These are phyloP conservation scores for Drosophila subpulchrella DNA, from an alignment of 1,140 invertebrate genomes.

Conservation along the genomic window DNA sequence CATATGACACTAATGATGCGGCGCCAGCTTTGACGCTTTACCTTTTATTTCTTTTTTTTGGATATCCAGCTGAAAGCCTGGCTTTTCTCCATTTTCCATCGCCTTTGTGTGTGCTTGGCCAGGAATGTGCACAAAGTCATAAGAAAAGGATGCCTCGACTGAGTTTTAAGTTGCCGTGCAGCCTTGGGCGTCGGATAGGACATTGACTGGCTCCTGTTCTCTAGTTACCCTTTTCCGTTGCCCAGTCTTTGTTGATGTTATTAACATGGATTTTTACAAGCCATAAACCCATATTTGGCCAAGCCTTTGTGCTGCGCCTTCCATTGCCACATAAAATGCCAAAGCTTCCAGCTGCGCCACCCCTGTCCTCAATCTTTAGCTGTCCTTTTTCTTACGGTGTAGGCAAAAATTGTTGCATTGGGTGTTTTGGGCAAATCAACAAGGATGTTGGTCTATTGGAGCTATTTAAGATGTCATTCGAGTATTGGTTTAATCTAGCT, in stretches of 20 bases:
- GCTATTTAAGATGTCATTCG: no score
- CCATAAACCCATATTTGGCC: constrained; percentile 81
- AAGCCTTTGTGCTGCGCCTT: constrained; percentile 63
- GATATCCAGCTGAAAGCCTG: constrained; percentile 18
- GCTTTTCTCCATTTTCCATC: constrained; percentile 17
- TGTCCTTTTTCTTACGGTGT: constrained; percentile 25
- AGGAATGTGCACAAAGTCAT: constrained; percentile 15
- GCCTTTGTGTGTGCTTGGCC: constrained; percentile 21
- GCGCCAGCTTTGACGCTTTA: constrained; percentile 59
- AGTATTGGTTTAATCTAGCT: no score
- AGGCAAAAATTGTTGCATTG: background rate
- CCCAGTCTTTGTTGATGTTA: constrained; percentile 73
- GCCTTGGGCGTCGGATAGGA: constrained; percentile 53
- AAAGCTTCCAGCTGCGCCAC: constrained; percentile 54
- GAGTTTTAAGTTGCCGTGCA: constrained; percentile 57
- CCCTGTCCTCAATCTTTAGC: constrained; percentile 4
- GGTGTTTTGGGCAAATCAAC: constrained; percentile 5
- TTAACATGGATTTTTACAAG: constrained; percentile 83
- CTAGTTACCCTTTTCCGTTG: constrained; percentile 73
- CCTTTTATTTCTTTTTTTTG: constrained; percentile 39
- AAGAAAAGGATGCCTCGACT: constrained; percentile 23
- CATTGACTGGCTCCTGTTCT: constrained; percentile 39
- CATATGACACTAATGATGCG: constrained; percentile 79
- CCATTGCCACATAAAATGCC: constrained; percentile 64
- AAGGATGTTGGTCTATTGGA: background rate